These are phyloP conservation scores for Polypterus bichir DNA, from an alignment of 2,113 vertebrate genomes.

Conservation along the genomic window DNA sequence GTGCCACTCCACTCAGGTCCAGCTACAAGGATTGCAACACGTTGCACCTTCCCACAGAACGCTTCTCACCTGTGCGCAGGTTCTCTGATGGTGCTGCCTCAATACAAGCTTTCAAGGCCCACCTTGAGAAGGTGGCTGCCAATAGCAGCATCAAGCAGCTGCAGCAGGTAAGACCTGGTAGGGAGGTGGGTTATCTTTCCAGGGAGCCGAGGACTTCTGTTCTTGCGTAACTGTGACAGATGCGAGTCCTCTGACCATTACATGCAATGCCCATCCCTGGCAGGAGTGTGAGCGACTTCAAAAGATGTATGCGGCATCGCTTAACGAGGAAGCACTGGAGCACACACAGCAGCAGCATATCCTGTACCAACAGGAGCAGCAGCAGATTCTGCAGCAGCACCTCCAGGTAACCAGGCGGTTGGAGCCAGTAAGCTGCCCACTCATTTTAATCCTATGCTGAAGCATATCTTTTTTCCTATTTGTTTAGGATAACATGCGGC, in stretches of 20 bases:
- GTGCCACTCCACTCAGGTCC: slow-evolving; percentile 56
- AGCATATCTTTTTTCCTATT: neutral
- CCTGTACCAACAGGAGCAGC: slow-evolving; percentile 94
- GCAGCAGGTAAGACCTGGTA: slow-evolving; percentile 77
- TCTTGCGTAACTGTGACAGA: too few species aligned
- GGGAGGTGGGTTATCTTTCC: too few species aligned
- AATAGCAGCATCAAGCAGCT: slow-evolving; percentile 92
- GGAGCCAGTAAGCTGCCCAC: neutral
- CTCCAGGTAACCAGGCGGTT: slow-evolving; percentile 78
- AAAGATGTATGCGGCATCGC: slow-evolving; percentile 85
- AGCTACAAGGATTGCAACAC: slow-evolving; percentile 97
- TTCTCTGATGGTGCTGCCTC: slow-evolving; percentile 93
- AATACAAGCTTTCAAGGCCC: slow-evolving; percentile 96
- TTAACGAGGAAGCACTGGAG: slow-evolving; percentile 80
- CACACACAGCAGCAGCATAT: slow-evolving; percentile 96
- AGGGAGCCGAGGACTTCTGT: too few species aligned
- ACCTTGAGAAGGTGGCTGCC: slow-evolving; percentile 77
- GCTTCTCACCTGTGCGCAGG: slow-evolving; percentile 91
- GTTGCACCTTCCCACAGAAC: slow-evolving; percentile 91
- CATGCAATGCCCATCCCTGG: neutral
- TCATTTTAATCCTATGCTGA: slow-evolving; percentile 15
- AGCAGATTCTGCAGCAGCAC: slow-evolving; percentile 81
- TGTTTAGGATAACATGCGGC: slow-evolving; percentile 51
- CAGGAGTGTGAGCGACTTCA: slow-evolving; percentile 96
- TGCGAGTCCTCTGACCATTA: rapidly evolving